phyloP scores from a whole-genome alignment of 2,888 invertebrate genomes.

The Serripes groenlandicus region DNA sequence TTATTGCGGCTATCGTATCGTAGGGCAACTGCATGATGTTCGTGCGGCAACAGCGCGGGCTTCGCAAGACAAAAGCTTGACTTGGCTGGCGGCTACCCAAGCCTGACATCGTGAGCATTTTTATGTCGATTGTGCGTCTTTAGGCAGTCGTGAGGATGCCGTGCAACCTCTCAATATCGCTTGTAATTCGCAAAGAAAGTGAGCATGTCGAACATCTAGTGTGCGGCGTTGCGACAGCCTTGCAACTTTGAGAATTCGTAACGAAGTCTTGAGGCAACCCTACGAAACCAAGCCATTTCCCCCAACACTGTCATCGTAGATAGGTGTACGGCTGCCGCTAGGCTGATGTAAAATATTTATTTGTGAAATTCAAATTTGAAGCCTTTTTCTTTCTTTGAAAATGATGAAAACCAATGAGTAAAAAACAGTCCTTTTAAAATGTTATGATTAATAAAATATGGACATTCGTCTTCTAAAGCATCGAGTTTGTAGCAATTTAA shows the following conservation, averaged over 20 bases:
- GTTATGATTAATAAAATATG: no score
- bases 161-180: constrained; percentile 9
- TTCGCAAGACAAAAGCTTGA: neutral
- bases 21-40: neutral
- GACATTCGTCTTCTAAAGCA: no score
- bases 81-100: neutral
- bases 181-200: constrained; percentile 25
- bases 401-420: no score
- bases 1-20: neutral
- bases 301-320: neutral
- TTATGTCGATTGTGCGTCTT: constrained; percentile 4
- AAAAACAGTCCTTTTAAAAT: no score
- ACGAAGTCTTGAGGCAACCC: constrained; percentile 4
- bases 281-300: neutral
- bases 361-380: no score
- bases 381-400: no score
- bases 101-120: constrained; percentile 7
- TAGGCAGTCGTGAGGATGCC: constrained; percentile 3
- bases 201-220: constrained; percentile 25
- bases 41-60: neutral
- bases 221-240: constrained; percentile 28
- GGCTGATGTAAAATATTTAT: constrained; percentile 15
- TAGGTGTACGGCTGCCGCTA: constrained; percentile 5
- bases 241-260: constrained; percentile 18
- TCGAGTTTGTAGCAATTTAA: no score